phyloP scores from a whole-genome alignment of 2,888 invertebrate species.

The Tribolium freemani region DNA sequence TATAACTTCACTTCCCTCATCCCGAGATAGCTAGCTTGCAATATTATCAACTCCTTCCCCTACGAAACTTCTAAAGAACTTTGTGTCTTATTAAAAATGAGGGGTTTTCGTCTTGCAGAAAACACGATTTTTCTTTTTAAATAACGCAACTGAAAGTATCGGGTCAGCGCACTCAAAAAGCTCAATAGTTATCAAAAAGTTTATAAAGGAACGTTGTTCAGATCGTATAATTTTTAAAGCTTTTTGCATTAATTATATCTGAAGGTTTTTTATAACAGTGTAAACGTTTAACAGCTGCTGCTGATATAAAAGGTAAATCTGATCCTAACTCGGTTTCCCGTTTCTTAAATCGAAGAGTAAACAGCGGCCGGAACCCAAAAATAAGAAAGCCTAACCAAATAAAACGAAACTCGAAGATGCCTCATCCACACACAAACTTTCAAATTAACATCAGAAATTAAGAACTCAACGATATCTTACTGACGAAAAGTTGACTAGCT shows the following conservation, averaged over 20 bases:
- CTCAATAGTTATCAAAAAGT: not conserved
- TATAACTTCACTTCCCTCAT: slow-evolving; percentile 13
- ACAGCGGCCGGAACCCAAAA: slow-evolving; percentile 23
- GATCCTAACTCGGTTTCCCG: slow-evolving; percentile 28
- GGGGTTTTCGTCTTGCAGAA: not conserved
- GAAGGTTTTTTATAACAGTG: slow-evolving; percentile 23
- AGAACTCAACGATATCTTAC: not conserved
- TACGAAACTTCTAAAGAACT: slow-evolving; percentile 6
- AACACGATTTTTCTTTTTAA: not conserved
- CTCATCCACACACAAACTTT: slow-evolving; percentile 28
- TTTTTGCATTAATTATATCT: slow-evolving; percentile 30
- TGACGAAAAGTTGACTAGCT: not conserved
- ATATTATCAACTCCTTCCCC: slow-evolving; percentile 24
- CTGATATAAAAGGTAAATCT: slow-evolving; percentile 40
- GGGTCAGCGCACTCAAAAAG: not conserved
- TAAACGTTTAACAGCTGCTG: slow-evolving; percentile 34
- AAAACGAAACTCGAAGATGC: slow-evolving; percentile 14
- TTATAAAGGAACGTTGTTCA: not conserved
- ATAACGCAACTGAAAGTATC: not conserved
- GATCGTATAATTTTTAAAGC: slow-evolving; percentile 24
- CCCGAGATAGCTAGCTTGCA: slow-evolving; percentile 24
- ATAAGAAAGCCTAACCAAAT: slow-evolving; percentile 36
- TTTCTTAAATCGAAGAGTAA: slow-evolving; percentile 40
- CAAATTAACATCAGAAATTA: slow-evolving; percentile 15
- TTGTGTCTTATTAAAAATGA: slow-evolving; percentile 3